Evolutionary conservation across 2,113 vertebrate genomes (phyloP).

Genomic region (Lepus timidus): DNA sequence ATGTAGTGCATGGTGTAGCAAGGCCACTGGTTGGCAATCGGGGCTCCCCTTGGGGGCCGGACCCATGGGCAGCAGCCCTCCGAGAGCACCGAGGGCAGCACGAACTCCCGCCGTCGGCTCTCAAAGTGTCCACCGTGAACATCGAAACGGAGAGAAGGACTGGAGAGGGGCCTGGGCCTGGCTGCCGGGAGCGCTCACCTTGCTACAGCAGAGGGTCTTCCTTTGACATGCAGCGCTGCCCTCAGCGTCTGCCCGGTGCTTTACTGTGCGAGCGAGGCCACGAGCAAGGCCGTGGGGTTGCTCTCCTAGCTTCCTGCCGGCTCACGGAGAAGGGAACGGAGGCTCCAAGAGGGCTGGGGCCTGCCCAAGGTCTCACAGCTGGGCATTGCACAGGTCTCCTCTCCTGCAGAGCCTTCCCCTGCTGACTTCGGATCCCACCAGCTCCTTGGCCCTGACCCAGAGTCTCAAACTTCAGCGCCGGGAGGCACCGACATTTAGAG

Average conservation of each 20-base stretch:
- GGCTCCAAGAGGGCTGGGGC: not conserved
- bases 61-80: not conserved
- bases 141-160: not conserved
- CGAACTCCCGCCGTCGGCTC: not conserved
- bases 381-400: not conserved
- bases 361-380: not conserved
- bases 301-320: not conserved
- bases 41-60: constrained; percentile 32
- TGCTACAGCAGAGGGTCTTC: not conserved
- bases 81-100: constrained; percentile 48
- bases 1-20: not conserved
- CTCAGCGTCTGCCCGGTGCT: not conserved
- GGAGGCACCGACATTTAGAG: not conserved
- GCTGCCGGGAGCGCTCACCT: not conserved
- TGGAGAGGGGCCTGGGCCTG: not conserved
- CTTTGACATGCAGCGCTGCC: not conserved
- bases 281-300: not conserved
- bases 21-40: constrained; percentile 42
- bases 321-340: not conserved
- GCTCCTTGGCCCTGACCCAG: not conserved
- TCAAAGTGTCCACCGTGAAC: not conserved
- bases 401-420: not conserved
- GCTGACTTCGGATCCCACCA: not conserved
- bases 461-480: not conserved
- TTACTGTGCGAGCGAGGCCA: not conserved